Evolutionary conservation across 2,797 vertebrate genomes (phyloP), one percentile per base, ranked within the genome.

Genomic region (Rousettus madagascariensis): DNA sequence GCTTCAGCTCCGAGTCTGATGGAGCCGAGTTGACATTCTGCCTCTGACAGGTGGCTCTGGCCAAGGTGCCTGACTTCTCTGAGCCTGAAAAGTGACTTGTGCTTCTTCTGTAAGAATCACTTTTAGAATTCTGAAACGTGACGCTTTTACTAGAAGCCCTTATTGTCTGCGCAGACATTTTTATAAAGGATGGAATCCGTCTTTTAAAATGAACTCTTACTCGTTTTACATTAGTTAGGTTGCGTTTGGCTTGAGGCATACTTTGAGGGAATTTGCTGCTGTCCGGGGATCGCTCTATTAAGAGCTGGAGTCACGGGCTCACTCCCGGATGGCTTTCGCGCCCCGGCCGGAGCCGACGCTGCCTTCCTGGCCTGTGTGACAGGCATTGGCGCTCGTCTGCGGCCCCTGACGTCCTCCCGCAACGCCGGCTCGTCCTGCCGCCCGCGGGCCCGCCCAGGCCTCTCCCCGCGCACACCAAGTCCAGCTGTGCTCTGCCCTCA

Each of bases 281-380:
- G 61, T 59, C 38, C 8, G 33, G 30, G 33, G 46, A 17, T n/a
- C 0, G 1, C n/a, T 63, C 78, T 82, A 49, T 85, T 55, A 55
- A 65, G 65, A 10, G 28, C 71, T 69, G 43, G 51, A 28, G 51
- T 53, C 13, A 43, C 79, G 69, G 41, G 68, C 86, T 87, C 4
- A 0, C 20, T 88, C 1, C 0, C 0, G 1, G 51, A 2, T 8
- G 55, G 30, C n/a, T 72, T 59, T 20, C 24, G 2, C 11, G 63
- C 85, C 28, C 33, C 0, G 3, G 49, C 55, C 26, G 15, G 61
- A 68, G 65, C 49, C 10, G 5, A 13, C 5, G 75, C 8, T 1
- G n/a, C 12, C 2, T 46, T 1, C 1, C 69, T 28, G 49, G 3
- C 75, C 51, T 0, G 0, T 9, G 7, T 26, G 77, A 41, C 9